A percentile compares a stretch with the other conserved stretches of the same genome.
phyloP scores from a whole-genome alignment of 2,113 vertebrate genomes.

The Toxostoma redivivum region DNA sequence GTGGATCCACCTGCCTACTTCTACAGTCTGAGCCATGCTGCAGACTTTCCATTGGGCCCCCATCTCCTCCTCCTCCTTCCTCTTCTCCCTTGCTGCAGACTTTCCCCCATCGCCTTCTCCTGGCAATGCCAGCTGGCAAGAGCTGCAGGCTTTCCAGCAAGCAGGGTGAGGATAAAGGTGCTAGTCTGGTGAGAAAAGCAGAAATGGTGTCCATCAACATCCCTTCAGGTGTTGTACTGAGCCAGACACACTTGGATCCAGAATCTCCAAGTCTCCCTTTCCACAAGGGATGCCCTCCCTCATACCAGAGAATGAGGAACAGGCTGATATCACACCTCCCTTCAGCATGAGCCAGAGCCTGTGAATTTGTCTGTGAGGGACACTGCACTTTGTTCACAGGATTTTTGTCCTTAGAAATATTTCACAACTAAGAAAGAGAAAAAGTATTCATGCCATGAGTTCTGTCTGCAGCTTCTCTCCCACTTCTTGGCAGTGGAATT shows the following conservation, averaged over 20 bases:
- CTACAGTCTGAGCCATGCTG: neutral
- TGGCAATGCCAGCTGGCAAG: rapidly evolving
- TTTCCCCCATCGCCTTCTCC: neutral
- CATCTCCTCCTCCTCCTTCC: neutral
- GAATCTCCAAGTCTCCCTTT: neutral
- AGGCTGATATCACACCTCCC: neutral
- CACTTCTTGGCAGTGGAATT: constrained; percentile 12
- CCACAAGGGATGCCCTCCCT: neutral
- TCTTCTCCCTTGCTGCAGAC: neutral
- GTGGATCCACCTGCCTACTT: neutral
- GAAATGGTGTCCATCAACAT: neutral
- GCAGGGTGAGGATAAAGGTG: neutral
- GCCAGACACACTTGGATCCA: rapidly evolving
- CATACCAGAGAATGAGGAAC: rapidly evolving
- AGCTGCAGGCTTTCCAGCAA: neutral
- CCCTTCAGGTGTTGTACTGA: neutral
- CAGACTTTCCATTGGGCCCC: neutral
- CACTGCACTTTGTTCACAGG: neutral
- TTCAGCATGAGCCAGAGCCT: neutral
- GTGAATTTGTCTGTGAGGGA: neutral
- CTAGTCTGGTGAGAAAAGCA: neutral
- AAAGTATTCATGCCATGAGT: neutral
- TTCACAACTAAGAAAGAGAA: neutral
- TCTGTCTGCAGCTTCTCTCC: neutral
- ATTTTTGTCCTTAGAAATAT: neutral